These are phyloP conservation scores for Littorina saxatilis DNA, from an alignment of 1,140 invertebrate genomes.

Conservation along the genomic window DNA sequence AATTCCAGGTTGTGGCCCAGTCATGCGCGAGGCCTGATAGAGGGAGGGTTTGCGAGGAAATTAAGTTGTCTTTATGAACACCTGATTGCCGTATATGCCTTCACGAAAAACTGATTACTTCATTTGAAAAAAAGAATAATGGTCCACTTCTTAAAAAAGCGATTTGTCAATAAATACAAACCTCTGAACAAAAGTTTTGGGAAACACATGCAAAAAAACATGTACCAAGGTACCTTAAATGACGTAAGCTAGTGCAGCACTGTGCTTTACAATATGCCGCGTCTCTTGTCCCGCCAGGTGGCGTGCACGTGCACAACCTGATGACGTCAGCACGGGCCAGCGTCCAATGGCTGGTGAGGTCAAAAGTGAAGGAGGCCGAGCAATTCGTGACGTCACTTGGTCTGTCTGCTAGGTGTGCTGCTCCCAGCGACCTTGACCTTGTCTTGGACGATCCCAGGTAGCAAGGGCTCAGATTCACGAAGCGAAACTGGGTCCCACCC, in stretches of 20 bases:
- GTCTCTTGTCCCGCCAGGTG: slow-evolving; percentile 79
- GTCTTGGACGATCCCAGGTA: background rate
- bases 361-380: background rate
- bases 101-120: too few species aligned
- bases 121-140: too few species aligned
- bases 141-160: too few species aligned
- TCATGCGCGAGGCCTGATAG: background rate
- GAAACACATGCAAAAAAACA: too few species aligned
- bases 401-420: background rate
- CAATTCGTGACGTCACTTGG: background rate
- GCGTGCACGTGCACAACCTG: slow-evolving; percentile 77
- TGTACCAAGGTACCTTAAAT: too few species aligned
- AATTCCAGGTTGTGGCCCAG: background rate
- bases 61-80: background rate
- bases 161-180: too few species aligned
- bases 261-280: too few species aligned
- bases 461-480: too few species aligned
- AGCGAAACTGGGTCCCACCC: too few species aligned
- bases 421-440: background rate
- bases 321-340: background rate
- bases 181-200: too few species aligned
- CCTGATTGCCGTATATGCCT: too few species aligned
- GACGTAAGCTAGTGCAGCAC: too few species aligned
- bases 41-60: background rate
- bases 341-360: background rate